Evolutionary conservation across 2,888 invertebrate genomes (phyloP).

Genomic region (Metacarcinus magister): DNA sequence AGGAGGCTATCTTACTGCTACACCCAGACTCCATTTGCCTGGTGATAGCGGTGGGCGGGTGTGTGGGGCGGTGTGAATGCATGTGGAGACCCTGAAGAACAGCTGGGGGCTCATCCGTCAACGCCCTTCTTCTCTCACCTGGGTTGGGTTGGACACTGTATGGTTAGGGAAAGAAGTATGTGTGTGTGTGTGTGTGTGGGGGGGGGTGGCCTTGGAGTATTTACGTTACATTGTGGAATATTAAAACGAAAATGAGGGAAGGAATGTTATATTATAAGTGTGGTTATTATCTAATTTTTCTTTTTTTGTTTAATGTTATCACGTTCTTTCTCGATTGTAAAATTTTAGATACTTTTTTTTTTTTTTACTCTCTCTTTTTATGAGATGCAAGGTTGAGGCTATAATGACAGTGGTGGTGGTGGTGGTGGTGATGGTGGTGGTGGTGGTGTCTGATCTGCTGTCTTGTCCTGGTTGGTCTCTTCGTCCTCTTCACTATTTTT

Average conservation of each 20-base stretch:
- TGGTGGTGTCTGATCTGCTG: neutral
- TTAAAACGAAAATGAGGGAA: neutral
- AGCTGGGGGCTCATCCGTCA: neutral
- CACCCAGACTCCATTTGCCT: conserved; percentile 61
- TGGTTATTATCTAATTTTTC: too few relatives aligned
- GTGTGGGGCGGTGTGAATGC: conserved; percentile 14
- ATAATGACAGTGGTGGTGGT: neutral
- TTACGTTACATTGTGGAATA: neutral
- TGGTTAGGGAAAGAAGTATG: neutral
- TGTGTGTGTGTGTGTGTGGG: too few relatives aligned
- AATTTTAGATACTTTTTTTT: too few relatives aligned
- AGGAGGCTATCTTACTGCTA: conserved; percentile 35
- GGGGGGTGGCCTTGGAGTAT: neutral
- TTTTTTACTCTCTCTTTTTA: too few relatives aligned
- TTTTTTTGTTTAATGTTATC: neutral
- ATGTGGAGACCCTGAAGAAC: neutral
- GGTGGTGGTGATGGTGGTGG: neutral
- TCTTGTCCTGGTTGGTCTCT: neutral
- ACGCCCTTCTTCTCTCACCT: neutral
- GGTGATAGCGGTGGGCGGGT: conserved; percentile 21
- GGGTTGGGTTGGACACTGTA: neutral
- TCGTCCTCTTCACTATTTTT: neutral
- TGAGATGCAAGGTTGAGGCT: neutral
- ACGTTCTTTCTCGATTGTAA: neutral
- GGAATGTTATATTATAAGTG: neutral